phyloP scores from a whole-genome alignment of 2,888 invertebrate species.

The Amphiduros pacificus region DNA sequence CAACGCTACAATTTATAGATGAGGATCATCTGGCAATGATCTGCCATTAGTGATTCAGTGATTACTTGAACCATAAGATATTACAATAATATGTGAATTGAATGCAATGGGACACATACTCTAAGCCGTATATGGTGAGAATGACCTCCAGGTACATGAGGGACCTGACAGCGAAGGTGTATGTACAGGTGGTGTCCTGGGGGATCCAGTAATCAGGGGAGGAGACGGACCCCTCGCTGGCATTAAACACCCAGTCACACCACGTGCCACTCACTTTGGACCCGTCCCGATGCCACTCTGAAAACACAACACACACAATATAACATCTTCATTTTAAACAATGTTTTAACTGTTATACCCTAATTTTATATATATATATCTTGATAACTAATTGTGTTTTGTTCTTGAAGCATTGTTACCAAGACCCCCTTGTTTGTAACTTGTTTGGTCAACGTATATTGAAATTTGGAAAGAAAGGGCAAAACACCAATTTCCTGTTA shows the following conservation, averaged over 20 bases:
- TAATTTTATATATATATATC: neutral
- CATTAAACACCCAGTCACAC: conserved; percentile 27
- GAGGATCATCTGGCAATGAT: too few relatives aligned
- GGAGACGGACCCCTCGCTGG: conserved; percentile 25
- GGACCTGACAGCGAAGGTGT: conserved; percentile 17
- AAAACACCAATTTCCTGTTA: too few relatives aligned
- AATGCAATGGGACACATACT: too few relatives aligned
- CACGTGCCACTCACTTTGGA: neutral
- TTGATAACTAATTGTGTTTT: too few relatives aligned
- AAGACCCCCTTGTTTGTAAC: too few relatives aligned
- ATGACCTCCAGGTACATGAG: conserved; percentile 21
- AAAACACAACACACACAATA: neutral
- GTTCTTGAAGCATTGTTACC: too few relatives aligned
- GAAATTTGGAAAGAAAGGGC: too few relatives aligned
- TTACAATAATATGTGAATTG: too few relatives aligned
- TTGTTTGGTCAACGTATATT: too few relatives aligned
- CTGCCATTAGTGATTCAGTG: too few relatives aligned
- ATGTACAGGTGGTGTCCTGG: conserved; percentile 19
- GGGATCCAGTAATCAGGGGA: conserved; percentile 32
- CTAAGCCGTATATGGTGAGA: conserved; percentile 25
- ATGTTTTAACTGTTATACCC: neutral
- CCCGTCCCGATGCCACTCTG: conserved; percentile 26
- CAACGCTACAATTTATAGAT: too few relatives aligned
- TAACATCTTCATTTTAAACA: neutral
- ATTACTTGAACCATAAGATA: too few relatives aligned